Evolutionary conservation across 2,797 vertebrate genomes (phyloP), one percentile per base, ranked within the genome.

Genomic region (Picus viridis): DNA sequence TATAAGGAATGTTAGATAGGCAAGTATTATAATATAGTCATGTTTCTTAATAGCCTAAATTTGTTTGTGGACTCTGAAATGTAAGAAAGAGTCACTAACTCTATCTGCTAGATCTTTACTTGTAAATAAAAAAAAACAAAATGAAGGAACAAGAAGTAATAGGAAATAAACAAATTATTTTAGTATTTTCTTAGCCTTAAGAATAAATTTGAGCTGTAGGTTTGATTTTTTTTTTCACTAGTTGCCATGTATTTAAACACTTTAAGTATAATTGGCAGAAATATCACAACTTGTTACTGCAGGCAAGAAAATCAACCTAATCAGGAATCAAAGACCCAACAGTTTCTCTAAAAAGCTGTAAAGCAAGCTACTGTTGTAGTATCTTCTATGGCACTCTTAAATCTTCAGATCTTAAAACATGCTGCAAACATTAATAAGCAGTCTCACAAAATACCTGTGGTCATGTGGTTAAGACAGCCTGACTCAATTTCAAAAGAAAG

Each of bases 381-480:
- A n/a, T 41, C 79, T 92, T 86, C 63, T 67, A 22, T 2, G 83
- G 26, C 67, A 65, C 76, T 91, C 45, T 93, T 56, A 83, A 19
- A 82, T 71, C 76, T 83, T 89, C 47, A 72, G 49, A 78, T 83
- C 83, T 79, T 70, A 79, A 89, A 89, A 61, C 57, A 74, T 19
- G n/a, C 69, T 92, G 61, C 71, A 93, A 58, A 88, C 41, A 82
- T 84, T 88, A 94, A 86, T 77, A 20, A 95, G 29, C 71, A 86
- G 77, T 27, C 89, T 94, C 56, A 65, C 41, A 79, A 93, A 95
- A 92, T 95, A 95, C 85, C 87, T 95, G 92, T 88, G 96, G 93
- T 93, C 90, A 94, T 88, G 90, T 88, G 93, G 92, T 86, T 91
- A 83, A 92, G 74, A 51, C 85, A 89, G 61, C 68, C 29, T 32